phyloP scores from a whole-genome alignment of 2,888 invertebrate genomes.

The Drosophila longiperda region DNA sequence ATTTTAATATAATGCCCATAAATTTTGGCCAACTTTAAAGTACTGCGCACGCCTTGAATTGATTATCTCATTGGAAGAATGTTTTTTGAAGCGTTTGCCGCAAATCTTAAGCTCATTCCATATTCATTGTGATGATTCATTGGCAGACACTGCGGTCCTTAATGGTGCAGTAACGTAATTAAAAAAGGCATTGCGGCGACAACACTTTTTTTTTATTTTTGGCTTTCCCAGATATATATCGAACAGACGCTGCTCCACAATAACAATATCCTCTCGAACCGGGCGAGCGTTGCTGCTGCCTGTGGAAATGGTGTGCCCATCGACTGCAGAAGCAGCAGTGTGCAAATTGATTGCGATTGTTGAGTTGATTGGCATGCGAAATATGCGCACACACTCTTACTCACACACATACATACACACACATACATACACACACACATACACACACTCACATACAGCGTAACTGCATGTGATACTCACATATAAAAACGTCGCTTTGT shows the following conservation, averaged over 20 bases:
- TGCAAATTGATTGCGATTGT: slow-evolving; percentile 81
- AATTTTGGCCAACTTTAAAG: slow-evolving; percentile 40
- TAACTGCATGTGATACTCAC: slow-evolving; percentile 66
- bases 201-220: slow-evolving; percentile 57
- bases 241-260: slow-evolving; percentile 51
- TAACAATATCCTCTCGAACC: slow-evolving; percentile 58
- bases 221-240: slow-evolving; percentile 57
- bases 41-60: neutral
- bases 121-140: slow-evolving; percentile 66
- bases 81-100: slow-evolving; percentile 36
- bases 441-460: slow-evolving; percentile 14
- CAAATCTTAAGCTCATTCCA: slow-evolving; percentile 58
- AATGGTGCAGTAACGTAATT: slow-evolving; percentile 79
- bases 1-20: slow-evolving; percentile 59
- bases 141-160: slow-evolving; percentile 68
- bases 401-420: slow-evolving; percentile 3
- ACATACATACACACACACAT: neutral
- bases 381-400: slow-evolving; percentile 43
- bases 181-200: slow-evolving; percentile 74
- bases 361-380: slow-evolving; percentile 81
- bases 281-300: slow-evolving; percentile 16
- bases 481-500: slow-evolving; percentile 68
- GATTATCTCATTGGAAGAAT: slow-evolving; percentile 1
- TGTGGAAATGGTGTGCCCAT: slow-evolving; percentile 21
- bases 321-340: slow-evolving; percentile 55